These are phyloP conservation scores for Ypsolopha sequella DNA, from an alignment of 2,888 invertebrate species.

Conservation along the genomic window DNA sequence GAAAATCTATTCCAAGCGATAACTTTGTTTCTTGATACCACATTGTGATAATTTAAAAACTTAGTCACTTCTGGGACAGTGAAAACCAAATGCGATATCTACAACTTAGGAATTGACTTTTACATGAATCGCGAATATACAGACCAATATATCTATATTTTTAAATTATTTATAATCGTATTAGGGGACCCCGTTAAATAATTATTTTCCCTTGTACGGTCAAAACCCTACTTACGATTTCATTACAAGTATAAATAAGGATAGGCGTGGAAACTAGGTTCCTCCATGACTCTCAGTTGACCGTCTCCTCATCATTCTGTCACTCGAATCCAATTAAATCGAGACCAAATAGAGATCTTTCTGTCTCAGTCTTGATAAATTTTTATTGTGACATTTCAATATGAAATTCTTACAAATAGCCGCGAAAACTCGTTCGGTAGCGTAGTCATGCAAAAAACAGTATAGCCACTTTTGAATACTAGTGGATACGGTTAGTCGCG, in stretches of 20 bases:
- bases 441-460: constrained; percentile 22
- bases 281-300: background rate
- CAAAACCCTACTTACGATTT: too few relatives aligned
- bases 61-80: too few relatives aligned
- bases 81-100: too few relatives aligned
- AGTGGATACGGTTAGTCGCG: constrained; percentile 15
- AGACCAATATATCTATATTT: background rate
- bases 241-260: too few relatives aligned
- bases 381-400: constrained; percentile 29
- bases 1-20: background rate
- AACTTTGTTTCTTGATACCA: background rate
- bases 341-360: constrained; percentile 20
- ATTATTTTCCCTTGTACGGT: too few relatives aligned
- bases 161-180: background rate
- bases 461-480: constrained; percentile 29
- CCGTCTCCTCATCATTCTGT: constrained; percentile 24
- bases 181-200: constrained; percentile 8
- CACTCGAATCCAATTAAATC: constrained; percentile 22
- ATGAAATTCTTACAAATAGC: constrained; percentile 26
- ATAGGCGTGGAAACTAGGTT: constrained; percentile 35
- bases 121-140: too few relatives aligned
- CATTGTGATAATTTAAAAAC: too few relatives aligned
- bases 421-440: constrained; percentile 18
- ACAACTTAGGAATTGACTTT: too few relatives aligned
- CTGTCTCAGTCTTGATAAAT: constrained; percentile 11